These are phyloP conservation scores for Marronus borbonicus DNA, from an alignment of 2,888 invertebrate species.

Conservation along the genomic window DNA sequence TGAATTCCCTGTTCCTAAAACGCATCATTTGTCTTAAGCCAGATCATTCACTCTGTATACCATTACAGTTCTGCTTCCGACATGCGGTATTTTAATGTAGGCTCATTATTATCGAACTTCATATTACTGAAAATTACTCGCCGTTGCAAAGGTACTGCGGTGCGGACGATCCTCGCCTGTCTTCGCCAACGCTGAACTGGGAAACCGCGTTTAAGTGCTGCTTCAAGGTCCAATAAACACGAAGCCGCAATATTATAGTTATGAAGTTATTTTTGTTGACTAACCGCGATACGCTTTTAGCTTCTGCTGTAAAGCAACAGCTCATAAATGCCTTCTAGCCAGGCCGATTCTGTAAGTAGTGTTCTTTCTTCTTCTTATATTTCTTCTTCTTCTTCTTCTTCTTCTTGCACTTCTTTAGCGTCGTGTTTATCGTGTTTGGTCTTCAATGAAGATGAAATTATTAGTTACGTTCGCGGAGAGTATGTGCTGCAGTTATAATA, in stretches of 20 bases:
- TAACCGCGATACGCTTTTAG: constrained; percentile 21
- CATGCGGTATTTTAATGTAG: constrained; percentile 17
- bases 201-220: neutral
- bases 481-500: too few species aligned
- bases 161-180: neutral
- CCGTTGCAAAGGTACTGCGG: neutral
- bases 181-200: neutral
- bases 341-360: too few species aligned
- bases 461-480: too few species aligned
- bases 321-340: too few species aligned
- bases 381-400: too few species aligned
- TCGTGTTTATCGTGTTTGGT: neutral
- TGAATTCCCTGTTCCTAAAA: too few species aligned
- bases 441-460: neutral
- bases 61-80: neutral
- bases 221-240: constrained; percentile 33
- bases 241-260: constrained; percentile 6
- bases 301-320: neutral
- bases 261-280: constrained; percentile 16
- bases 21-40: too few species aligned
- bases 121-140: constrained; percentile 7
- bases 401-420: too few species aligned
- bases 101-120: neutral
- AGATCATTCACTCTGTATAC: neutral
- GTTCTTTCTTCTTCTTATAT: neutral